Percentiles rank a stretch among this genome's conserved stretches.
These are phyloP conservation scores for Phrynocephalus guinanensis DNA, from an alignment of 2,797 vertebrate species.

Conservation along the genomic window DNA sequence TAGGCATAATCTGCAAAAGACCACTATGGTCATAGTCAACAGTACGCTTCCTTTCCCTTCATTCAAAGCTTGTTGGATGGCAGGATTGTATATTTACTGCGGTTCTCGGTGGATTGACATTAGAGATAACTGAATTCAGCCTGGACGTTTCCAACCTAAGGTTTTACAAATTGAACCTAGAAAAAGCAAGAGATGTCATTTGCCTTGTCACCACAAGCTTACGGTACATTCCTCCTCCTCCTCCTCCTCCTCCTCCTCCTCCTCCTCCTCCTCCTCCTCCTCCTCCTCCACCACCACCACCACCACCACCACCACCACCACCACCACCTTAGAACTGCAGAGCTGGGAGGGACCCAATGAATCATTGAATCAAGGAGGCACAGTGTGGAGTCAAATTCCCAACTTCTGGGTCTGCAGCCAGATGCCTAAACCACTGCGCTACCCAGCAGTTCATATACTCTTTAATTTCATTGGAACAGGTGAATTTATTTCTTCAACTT, in stretches of 20 bases:
- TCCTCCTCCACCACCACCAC: no score
- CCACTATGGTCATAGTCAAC: neutral
- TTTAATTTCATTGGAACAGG: slow-evolving; percentile 7
- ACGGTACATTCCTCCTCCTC: no score
- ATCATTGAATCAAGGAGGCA: no score
- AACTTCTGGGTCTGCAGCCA: no score
- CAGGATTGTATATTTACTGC: neutral
- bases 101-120: neutral
- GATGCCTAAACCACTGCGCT: no score
- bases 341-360: no score
- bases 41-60: neutral
- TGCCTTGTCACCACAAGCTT: neutral
- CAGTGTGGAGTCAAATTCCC: no score
- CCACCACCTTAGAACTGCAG: no score
- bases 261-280: no score
- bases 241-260: no score
- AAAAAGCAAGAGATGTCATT: neutral
- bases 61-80: neutral
- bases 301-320: neutral
- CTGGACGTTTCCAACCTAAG: neutral
- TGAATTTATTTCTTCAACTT: neutral
- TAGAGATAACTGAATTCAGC: neutral
- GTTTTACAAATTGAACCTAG: neutral
- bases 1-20: neutral
- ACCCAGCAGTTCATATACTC: no score